Conservation (phyloP, 2,113 vertebrate genomes). For the Lanius collurio region DNA sequence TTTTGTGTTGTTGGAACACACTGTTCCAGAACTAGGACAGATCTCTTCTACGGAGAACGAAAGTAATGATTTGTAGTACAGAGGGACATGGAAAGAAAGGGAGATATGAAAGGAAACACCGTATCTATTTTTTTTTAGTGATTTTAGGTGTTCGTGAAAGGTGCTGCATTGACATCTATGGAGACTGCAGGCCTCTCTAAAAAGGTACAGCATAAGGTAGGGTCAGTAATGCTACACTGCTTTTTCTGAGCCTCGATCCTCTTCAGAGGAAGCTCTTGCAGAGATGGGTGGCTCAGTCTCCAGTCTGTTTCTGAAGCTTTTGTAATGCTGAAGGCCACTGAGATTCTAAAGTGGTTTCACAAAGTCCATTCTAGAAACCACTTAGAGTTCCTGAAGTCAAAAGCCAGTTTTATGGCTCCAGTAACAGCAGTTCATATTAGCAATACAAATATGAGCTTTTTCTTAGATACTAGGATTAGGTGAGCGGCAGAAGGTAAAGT, state of each 20-base stretch:
- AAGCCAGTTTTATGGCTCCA: rapidly evolving
- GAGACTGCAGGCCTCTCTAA: neutral
- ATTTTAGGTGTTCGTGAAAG: neutral
- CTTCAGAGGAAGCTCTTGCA: neutral
- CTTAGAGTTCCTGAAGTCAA: neutral
- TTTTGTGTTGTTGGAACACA: neutral
- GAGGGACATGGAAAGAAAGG: neutral
- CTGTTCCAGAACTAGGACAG: neutral
- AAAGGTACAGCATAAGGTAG: neutral
- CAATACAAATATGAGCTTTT: rapidly evolving
- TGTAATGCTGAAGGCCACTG: neutral
- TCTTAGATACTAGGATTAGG: neutral
- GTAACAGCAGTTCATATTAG: neutral
- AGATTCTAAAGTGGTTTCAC: neutral
- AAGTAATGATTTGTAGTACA: neutral
- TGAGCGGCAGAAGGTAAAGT: neutral
- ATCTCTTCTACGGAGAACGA: neutral
- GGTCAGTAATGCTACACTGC: neutral
- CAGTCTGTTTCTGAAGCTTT: neutral
- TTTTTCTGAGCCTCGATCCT: neutral
- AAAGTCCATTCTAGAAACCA: neutral
- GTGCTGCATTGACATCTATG: neutral
- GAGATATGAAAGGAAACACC: neutral
- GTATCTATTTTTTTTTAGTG: neutral
- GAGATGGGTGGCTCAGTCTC: neutral